These are phyloP conservation scores for Stomorhina lunata DNA, from an alignment of 2,888 invertebrate genomes.

Conservation along the genomic window DNA sequence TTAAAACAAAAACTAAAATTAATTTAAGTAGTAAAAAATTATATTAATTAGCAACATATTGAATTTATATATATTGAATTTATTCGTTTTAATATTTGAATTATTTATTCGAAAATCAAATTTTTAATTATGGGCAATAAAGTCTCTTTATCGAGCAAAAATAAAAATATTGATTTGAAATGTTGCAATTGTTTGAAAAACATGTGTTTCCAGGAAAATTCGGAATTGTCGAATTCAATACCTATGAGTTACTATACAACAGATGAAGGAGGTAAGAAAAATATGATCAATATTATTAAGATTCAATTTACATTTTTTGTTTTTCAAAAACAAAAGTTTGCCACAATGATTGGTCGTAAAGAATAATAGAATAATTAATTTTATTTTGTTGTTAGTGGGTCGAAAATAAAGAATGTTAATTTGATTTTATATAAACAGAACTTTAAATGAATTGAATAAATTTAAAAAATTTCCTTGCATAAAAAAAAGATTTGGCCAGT, in stretches of 20 bases:
- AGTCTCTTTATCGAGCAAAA: conserved; percentile 1
- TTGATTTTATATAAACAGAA: no score
- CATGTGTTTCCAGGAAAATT: conserved; percentile 13
- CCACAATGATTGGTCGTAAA: no score
- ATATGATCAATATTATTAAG: neutral
- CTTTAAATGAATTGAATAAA: no score
- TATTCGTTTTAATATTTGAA: neutral
- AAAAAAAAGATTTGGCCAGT: no score
- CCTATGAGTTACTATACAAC: conserved; percentile 11
- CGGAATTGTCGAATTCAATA: conserved; percentile 17
- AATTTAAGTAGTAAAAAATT: neutral
- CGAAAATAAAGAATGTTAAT: no score
- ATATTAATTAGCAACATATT: neutral
- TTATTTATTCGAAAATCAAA: neutral
- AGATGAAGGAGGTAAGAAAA: conserved; percentile 38
- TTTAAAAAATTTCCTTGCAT: no score
- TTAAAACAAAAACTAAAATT: neutral
- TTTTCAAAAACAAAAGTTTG: neutral
- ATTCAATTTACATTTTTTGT: neutral
- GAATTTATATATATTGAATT: neutral
- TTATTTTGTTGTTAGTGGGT: no score
- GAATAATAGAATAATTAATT: no score
- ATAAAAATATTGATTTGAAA: conserved; percentile 13
- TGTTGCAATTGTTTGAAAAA: conserved; percentile 43
- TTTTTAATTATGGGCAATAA: conserved; percentile 46